Evolutionary conservation across 2,113 vertebrate genomes (phyloP), one percentile per base, ranked within the genome.

Genomic region (Crotalus viridis): DNA sequence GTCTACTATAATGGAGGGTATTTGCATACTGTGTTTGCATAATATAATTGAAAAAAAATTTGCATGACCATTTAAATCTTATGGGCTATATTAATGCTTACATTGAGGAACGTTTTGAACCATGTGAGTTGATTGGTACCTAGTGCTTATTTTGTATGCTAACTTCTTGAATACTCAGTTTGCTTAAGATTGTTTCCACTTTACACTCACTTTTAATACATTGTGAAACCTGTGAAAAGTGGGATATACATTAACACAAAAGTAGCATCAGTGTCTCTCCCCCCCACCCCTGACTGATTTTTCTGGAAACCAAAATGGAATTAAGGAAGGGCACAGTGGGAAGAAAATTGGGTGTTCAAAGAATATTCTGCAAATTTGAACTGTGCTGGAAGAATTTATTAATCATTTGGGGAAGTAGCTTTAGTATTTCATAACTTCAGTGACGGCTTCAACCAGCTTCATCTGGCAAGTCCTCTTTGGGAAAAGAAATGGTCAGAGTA

Each of bases 221-320:
- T 51, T 26, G 3, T 51, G 46, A 87, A 24, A 1, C 46, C 4
- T 87, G 22, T 51, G 8, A 87, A 51, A 51, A 51, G 12, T 15
- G 46, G 85, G 46, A 48, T 51, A 48, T n/a, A 54, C 5, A 88
- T 9, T 21, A 54, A 88, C 51, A 9, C 87, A 54, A n/a, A 1
- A 15, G 28, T 52, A n/a, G 87, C 26, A 28, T 54, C 52, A 55
- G 26, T n/a, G 46, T 52, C 85, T 28, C 9, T 26, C 13, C 5
- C 5, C 0, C 6, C 10, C 17, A 6, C 24, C 0, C 24, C 2
- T 3, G 10, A 13, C 48, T 33, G 7, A 7, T 8, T 52, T n/a
- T 87, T 52, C 5, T 52, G 48, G 87, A n/a, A 88, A n/a, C 26
- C 1, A 28, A 52, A 17, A 26, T 54, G 13, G 52, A 55, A n/a